Base-by-base conservation (phyloP, 2,113 vertebrate species). In the Kobus ellipsiprymnus region DNA sequence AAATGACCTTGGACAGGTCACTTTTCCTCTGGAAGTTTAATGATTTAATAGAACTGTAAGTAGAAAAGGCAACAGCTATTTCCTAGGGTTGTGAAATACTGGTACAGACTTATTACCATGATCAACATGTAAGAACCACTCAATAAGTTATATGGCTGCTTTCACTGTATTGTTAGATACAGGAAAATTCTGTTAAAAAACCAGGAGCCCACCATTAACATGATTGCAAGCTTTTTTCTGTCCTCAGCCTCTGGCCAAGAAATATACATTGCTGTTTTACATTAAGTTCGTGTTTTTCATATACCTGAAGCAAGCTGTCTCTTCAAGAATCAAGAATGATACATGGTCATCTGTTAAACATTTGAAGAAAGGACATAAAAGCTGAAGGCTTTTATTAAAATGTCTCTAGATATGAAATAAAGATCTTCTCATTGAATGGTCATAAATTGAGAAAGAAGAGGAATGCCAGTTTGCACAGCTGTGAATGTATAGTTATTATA, bases 381-480 rank as follows among this genome's bases (percentile, higher is more conserved):
- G 48, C 95, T 95, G 80, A 95, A 96, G 87, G 90, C 86, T 97
- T 96, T 97, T 98, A 98, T 98, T 98, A 97, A 97, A 98, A 96
- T 88, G 57, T 97, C 84, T 96, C 94, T 95, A 96, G 94, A 97
- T 97, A 94, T 95, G 91, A 97, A 97, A 97, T 96, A 95, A 85
- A 85, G 78, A 93, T 97, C 86, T 96, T 94, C 78, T 96, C 60
- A 95, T 46, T 91, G 92, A 93, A 95, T 77, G 90, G 86, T 93
- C 97, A 95, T 96, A 97, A 98, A 97, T 67, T 95, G 78, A 97
- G 90, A 93, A 97, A 78, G 60, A 87, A 81, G 71, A 94, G 67
- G 92, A 87, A 96, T 94, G 23, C 62, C 82, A 74, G 94, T 92
- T 94, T 96, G 80, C 90, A 91, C 83, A 95, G 83, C 80, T 84